These are phyloP conservation scores for Quadriops clusia DNA, from an alignment of 2,888 invertebrate genomes.

Conservation along the genomic window DNA sequence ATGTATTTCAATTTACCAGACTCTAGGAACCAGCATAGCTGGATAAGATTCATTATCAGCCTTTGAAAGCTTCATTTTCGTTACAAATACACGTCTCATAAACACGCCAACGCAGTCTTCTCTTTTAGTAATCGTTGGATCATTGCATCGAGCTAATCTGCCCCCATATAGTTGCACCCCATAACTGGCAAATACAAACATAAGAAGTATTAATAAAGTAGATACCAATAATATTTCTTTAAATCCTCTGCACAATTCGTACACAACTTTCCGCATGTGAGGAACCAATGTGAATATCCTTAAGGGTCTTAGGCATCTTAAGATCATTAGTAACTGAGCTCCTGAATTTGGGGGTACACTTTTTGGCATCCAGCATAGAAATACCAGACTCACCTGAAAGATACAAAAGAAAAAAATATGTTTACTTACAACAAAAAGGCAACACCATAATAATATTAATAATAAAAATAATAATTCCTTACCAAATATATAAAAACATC, in stretches of 20 bases:
- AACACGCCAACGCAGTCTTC: constrained; percentile 92
- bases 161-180: constrained; percentile 98
- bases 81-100: constrained; percentile 89
- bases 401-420: constrained; percentile 6
- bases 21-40: constrained; percentile 88
- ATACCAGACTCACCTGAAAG: constrained; percentile 79
- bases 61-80: constrained; percentile 89
- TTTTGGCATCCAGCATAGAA: constrained; percentile 92
- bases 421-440: constrained; percentile 2
- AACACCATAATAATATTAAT: neutral
- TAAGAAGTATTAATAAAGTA: constrained; percentile 86
- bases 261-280: constrained; percentile 98
- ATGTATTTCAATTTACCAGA: constrained; percentile 57
- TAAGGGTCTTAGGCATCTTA: constrained; percentile 90
- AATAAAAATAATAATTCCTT: constrained; percentile 29
- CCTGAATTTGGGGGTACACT: constrained; percentile 86
- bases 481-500: constrained; percentile 97
- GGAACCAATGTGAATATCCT: constrained; percentile 96
- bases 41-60: constrained; percentile 81
- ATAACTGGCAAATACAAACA: constrained; percentile 99
- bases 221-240: constrained; percentile 97
- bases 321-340: constrained; percentile 90
- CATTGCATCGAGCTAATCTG: constrained; percentile 90
- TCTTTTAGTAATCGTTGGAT: constrained; percentile 71
- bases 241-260: constrained; percentile 94